phyloP scores from a whole-genome alignment of 2,888 invertebrate genomes.

The Merodon equestris region DNA sequence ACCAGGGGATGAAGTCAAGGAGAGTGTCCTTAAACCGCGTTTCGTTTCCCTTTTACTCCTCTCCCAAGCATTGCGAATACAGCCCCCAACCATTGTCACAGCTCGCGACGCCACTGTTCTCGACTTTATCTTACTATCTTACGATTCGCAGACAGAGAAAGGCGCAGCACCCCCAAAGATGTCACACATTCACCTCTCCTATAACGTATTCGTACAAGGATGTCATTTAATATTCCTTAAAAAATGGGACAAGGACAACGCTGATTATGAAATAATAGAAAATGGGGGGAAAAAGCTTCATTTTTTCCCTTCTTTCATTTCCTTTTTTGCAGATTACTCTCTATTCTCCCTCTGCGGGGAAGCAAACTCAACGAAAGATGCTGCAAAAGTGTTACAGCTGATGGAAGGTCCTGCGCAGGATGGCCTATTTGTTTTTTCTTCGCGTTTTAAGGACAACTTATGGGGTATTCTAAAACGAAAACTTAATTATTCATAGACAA shows the following conservation, averaged over 20 bases:
- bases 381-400: constrained; percentile 62
- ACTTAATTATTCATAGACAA: not conserved
- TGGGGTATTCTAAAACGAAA: not conserved
- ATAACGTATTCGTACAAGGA: not conserved
- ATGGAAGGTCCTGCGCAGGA: constrained; percentile 25
- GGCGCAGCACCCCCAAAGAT: constrained; percentile 26
- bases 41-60: too few relatives aligned
- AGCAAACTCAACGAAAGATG: constrained; percentile 54
- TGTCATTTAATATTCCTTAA: constrained; percentile 35
- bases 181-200: constrained; percentile 18
- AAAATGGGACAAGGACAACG: constrained; percentile 67
- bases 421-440: not conserved
- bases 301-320: constrained; percentile 1
- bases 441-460: not conserved
- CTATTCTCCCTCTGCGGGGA: not conserved
- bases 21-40: constrained; percentile 2
- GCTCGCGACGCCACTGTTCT: constrained; percentile 23
- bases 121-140: constrained; percentile 51
- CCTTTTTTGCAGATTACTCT: constrained; percentile 5
- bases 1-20: constrained; percentile 11
- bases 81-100: constrained; percentile 14
- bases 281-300: constrained; percentile 22
- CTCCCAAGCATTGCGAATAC: constrained; percentile 18
- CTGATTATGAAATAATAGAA: constrained; percentile 65
- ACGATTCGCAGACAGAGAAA: constrained; percentile 14